These are phyloP conservation scores for Apistogramma diplotaenia DNA, from an alignment of 2,113 vertebrate genomes.

Conservation along the genomic window DNA sequence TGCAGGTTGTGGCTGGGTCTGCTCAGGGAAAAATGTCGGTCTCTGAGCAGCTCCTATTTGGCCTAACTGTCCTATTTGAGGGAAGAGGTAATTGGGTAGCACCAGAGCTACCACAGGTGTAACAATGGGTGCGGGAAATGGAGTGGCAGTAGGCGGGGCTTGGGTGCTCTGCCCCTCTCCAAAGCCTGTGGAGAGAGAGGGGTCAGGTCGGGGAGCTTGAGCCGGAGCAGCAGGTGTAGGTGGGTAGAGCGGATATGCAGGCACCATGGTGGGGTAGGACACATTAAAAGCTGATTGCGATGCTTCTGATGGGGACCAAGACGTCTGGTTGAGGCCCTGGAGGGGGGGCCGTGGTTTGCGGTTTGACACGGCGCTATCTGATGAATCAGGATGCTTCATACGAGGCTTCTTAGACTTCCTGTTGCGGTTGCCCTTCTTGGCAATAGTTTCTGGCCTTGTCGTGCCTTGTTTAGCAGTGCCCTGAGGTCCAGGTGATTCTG, in stretches of 20 bases:
- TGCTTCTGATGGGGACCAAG: constrained; percentile 86
- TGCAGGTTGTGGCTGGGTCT: constrained; percentile 63
- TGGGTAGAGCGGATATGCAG: constrained; percentile 81
- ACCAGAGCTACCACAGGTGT: constrained; percentile 86
- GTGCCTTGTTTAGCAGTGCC: constrained; percentile 58
- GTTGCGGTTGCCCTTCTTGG: constrained; percentile 81
- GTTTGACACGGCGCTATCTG: constrained; percentile 83
- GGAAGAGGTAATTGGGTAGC: constrained; percentile 83
- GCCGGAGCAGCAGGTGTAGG: constrained; percentile 75
- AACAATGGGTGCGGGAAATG: constrained; percentile 79
- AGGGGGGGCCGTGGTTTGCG: constrained; percentile 80
- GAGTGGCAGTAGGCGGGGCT: constrained; percentile 62
- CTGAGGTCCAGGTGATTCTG: constrained; percentile 45
- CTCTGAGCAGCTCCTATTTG: constrained; percentile 60
- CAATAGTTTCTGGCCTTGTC: constrained; percentile 44
- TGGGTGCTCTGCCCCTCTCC: constrained; percentile 69
- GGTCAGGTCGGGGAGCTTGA: constrained; percentile 57
- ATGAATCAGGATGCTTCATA: constrained; percentile 84
- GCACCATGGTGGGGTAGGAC: constrained; percentile 82
- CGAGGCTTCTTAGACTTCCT: constrained; percentile 87
- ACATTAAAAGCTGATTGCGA: constrained; percentile 82
- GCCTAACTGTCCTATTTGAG: constrained; percentile 58
- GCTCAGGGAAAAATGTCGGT: constrained; percentile 75
- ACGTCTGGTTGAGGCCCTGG: constrained; percentile 82
- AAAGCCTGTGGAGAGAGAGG: constrained; percentile 67